Evolutionary conservation across 2,888 invertebrate genomes (phyloP).

Genomic region (Zootermopsis nevadensis): DNA sequence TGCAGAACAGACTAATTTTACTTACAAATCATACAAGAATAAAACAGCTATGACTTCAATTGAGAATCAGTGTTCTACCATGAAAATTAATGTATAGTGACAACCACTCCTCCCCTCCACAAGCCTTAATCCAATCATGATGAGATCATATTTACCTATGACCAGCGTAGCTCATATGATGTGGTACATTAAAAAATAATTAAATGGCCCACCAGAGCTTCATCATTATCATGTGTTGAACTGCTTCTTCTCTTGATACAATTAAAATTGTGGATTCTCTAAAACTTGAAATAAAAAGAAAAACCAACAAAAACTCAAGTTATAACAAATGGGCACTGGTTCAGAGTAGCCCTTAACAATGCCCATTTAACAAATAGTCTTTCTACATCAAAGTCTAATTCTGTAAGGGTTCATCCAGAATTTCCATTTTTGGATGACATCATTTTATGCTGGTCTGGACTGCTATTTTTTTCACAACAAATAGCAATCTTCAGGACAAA

Average conservation of each 20-base stretch:
- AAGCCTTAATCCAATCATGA: background rate
- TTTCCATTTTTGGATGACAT: too few relatives aligned
- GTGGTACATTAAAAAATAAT: constrained; percentile 20
- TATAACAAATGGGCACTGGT: too few relatives aligned
- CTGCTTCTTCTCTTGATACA: constrained; percentile 16
- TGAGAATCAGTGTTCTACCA: background rate
- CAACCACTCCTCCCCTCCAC: background rate
- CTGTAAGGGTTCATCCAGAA: too few relatives aligned
- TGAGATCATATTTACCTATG: constrained; percentile 23
- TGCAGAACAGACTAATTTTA: too few relatives aligned
- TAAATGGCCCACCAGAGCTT: constrained; percentile 4
- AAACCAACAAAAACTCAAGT: background rate
- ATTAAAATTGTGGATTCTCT: constrained; percentile 3
- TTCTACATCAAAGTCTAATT: too few relatives aligned
- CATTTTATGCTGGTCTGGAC: too few relatives aligned
- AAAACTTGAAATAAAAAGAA: constrained; percentile 25
- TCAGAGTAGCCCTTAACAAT: too few relatives aligned
- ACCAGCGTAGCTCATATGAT: background rate
- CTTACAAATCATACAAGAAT: background rate
- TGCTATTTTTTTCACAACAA: too few relatives aligned
- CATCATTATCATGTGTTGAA: constrained; percentile 20
- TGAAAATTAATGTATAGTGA: background rate
- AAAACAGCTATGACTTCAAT: background rate
- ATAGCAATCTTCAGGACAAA: too few relatives aligned
- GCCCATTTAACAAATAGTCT: too few relatives aligned